Evolutionary conservation across 2,113 vertebrate species (phyloP), one percentile per base, ranked within the genome.

Genomic region (Calypte anna): DNA sequence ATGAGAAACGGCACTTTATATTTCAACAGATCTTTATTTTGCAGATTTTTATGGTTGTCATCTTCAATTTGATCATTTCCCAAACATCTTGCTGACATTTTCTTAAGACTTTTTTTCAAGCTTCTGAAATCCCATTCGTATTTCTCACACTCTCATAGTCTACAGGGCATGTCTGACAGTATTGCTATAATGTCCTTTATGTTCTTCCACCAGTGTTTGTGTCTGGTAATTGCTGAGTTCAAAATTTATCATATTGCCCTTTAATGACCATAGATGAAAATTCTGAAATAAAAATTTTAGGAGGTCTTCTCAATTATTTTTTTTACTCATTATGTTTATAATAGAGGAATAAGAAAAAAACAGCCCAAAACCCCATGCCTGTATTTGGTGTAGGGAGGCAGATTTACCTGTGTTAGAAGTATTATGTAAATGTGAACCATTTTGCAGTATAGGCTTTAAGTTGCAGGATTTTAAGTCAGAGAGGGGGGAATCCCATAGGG

Each of bases 11-110:
- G 19, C 82, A 93, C 19, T 63, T 88, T 63, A 9, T 90, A 75
- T 74, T 94, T 88, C 75, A 78, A 76, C 54, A 90, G 28, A 64
- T 90, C 67, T 81, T 91, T 77, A 63, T 90, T 91, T 93, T 86
- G 27, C 50, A 46, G 72, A 48, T 83, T 91, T 93, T 84, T 82
- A 48, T 82, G 30, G 33, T 23, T 90, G 82, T 67, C 87, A 73
- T 54, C 68, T 90, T 90, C 25, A 40, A 63, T 89, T 67, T 70
- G 19, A 84, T 73, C n/a, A 78, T 91, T 69, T 86, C 63, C 53
- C 83, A 74, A 91, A 83, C 53, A 81, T 54, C 57, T 82, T 90
- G 18, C 44, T 92, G 89, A 72, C 54, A 82, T 82, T 86, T 63
- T 70, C 40, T 40, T 31, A 38, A 69, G 75, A 58, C 7, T 22